A percentile compares a stretch with the other conserved stretches of the same genome.
Conservation (phyloP, 2,888 invertebrate genomes). For the Ophion costatus region DNA sequence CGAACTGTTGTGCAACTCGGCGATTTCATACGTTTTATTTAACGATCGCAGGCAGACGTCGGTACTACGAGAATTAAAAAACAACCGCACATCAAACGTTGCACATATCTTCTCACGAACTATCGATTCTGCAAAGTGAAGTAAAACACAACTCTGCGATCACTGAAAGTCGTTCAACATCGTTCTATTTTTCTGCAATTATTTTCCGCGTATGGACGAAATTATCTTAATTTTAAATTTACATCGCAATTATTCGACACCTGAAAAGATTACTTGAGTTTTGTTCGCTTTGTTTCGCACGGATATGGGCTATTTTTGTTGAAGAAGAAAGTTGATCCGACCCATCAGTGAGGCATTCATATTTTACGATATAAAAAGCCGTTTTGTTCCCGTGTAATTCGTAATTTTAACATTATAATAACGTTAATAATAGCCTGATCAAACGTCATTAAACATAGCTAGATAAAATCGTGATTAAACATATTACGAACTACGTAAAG, state of each 20-base stretch:
- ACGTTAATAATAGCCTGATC: neutral
- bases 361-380: neutral
- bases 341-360: neutral
- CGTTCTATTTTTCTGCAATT: neutral
- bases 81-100: neutral
- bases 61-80: neutral
- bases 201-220: neutral
- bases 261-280: neutral
- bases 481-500: neutral
- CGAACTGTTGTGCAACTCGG: neutral
- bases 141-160: conserved; percentile 12
- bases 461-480: neutral
- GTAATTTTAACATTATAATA: neutral
- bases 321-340: neutral
- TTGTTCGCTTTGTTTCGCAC: neutral
- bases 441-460: neutral
- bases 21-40: neutral
- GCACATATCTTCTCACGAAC: neutral
- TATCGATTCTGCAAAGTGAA: neutral
- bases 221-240: neutral
- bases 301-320: neutral
- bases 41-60: neutral
- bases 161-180: neutral
- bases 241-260: neutral
- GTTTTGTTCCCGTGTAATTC: neutral